Evolutionary conservation across 2,888 invertebrate genomes (phyloP), one percentile per base, ranked within the genome.

Genomic region (Cantharis flavilabris): DNA sequence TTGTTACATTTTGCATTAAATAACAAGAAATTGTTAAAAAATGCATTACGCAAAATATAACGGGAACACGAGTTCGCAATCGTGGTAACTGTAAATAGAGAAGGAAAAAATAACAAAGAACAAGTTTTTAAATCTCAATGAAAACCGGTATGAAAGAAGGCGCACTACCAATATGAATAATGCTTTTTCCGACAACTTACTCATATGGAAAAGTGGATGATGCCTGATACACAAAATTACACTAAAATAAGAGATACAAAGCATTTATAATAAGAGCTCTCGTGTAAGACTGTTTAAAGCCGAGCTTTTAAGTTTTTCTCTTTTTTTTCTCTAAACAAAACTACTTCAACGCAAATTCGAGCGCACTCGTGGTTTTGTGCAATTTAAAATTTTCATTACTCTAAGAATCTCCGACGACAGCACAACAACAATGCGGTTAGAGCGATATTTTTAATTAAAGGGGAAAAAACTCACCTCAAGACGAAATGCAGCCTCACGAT

Each of bases 131-230:
- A 69, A 70, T 33, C 71, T 77, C 74, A 73, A 77, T 71, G 77
- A 77, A 69, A 74, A 77, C 71, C 73, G 73, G 71, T 74, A 74
- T 74, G 67, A 76, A 76, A 73, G 73, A 71, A 63, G 64, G 62
- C 71, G 71, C 71, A 28, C 30, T 23, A 33, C 69, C 28, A 69
- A 69, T 64, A 76, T 76, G 76, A 76, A 76, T 76, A 76, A 76
- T 72, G 65, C 69, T 64, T 76, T 69, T 76, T 70, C 73, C 76
- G 71, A 67, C 73, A 64, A 62, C 26, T 76, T 76, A 76, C 73
- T 76, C 76, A 73, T 63, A 73, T 69, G 76, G 76, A 76, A 76
- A 76, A 76, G 16, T 70, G 76, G 70, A 72, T 72, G 33, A 33
- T 74, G 63, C 23, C 63, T 75, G 65, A 49, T 62, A 75, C 62